A percentile compares a stretch with the other conserved stretches of the same genome.
These are phyloP conservation scores for Bilobella aurantiaca DNA, from an alignment of 1,140 invertebrate genomes.

Conservation along the genomic window DNA sequence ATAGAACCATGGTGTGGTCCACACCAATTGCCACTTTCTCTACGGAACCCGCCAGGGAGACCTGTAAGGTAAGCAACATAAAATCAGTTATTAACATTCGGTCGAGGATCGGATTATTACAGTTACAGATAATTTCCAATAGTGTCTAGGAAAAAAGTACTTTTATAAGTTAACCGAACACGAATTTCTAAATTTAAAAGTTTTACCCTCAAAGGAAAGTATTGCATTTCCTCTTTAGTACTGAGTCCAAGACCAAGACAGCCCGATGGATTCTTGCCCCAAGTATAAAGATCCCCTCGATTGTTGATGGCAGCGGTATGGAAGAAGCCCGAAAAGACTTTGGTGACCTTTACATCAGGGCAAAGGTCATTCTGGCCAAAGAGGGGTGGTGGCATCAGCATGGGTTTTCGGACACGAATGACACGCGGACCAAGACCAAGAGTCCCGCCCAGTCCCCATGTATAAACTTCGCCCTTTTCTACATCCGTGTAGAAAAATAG, in stretches of 20 bases:
- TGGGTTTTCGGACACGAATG: constrained; percentile 52
- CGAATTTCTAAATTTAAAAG: too few relatives aligned
- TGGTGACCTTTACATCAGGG: constrained; percentile 51
- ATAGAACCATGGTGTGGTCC: constrained; percentile 70
- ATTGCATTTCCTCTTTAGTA: not conserved
- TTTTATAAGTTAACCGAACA: too few relatives aligned
- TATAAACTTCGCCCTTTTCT: constrained; percentile 72
- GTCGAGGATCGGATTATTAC: too few relatives aligned
- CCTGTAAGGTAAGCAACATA: constrained; percentile 43
- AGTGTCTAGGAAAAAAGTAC: too few relatives aligned
- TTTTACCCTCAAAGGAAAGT: not conserved
- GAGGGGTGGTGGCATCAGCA: constrained; percentile 60
- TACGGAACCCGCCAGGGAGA: constrained; percentile 62
- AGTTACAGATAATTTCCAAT: too few relatives aligned
- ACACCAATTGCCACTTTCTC: constrained; percentile 63
- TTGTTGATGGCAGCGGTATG: constrained; percentile 71
- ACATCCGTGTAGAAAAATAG: constrained; percentile 36
- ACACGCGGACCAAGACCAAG: constrained; percentile 71
- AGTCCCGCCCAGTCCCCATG: constrained; percentile 80
- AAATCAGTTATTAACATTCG: not conserved
- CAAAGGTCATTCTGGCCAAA: constrained; percentile 78
- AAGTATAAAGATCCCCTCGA: constrained; percentile 71
- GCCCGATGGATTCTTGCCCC: constrained; percentile 75
- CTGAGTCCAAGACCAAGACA: constrained; percentile 57
- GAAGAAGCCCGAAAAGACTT: constrained; percentile 61